These are phyloP conservation scores for Tragelaphus scriptus DNA, from an alignment of 2,113 vertebrate species.

Conservation along the genomic window DNA sequence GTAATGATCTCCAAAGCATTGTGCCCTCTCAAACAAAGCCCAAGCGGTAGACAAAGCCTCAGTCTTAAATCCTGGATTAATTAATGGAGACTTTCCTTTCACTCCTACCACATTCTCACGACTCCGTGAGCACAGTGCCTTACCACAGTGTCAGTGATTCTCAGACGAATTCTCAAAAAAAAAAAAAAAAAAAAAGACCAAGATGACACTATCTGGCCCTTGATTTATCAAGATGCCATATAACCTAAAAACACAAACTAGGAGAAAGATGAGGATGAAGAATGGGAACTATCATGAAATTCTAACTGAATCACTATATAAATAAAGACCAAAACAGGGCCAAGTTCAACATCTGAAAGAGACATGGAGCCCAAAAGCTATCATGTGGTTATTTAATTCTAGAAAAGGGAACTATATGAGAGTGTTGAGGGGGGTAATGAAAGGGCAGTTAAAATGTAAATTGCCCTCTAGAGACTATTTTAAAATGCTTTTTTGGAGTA, in stretches of 20 bases:
- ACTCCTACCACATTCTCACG: neutral
- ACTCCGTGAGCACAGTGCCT: neutral
- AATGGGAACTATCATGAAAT: neutral
- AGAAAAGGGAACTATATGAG: slow-evolving; percentile 62
- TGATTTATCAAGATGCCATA: neutral
- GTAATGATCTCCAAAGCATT: neutral
- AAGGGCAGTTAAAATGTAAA: slow-evolving; percentile 67
- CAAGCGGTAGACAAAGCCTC: neutral
- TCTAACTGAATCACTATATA: slow-evolving; percentile 13
- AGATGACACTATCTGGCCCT: neutral
- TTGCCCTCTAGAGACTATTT: slow-evolving; percentile 59
- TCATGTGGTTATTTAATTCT: slow-evolving; percentile 68
- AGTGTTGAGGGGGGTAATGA: slow-evolving; percentile 54
- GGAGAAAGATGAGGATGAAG: neutral
- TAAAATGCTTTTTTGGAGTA: slow-evolving; percentile 49
- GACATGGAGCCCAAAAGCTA: slow-evolving; percentile 32
- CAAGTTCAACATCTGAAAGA: slow-evolving; percentile 64
- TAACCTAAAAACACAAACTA: slow-evolving; percentile 10
- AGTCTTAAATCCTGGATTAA: neutral
- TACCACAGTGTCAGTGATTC: neutral
- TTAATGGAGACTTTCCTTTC: neutral
- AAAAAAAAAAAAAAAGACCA: neutral
- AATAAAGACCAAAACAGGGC: neutral
- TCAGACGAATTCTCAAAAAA: neutral
- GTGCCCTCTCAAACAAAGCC: neutral